These are phyloP conservation scores for Mylabris sibirica DNA, from an alignment of 2,888 invertebrate species.

Conservation along the genomic window DNA sequence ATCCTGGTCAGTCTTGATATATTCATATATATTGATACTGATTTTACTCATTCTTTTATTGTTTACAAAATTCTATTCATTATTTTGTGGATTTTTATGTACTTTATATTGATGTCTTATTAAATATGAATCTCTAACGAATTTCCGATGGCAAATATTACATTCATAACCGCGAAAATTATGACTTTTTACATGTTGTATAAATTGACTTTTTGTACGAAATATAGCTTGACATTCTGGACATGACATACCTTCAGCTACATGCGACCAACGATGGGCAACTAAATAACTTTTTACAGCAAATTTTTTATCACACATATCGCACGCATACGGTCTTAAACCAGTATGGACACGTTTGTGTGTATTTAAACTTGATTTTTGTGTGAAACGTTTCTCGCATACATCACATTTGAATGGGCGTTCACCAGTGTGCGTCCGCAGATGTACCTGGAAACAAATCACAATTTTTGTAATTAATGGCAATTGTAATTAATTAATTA, in stretches of 20 bases:
- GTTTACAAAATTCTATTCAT: background rate
- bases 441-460: slow-evolving; percentile 71
- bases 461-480: too few relatives aligned
- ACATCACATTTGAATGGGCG: slow-evolving; percentile 77
- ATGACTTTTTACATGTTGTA: slow-evolving; percentile 79
- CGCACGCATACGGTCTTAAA: slow-evolving; percentile 79
- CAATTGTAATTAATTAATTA: too few relatives aligned
- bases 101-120: slow-evolving; percentile 81
- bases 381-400: slow-evolving; percentile 80
- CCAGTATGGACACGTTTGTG: slow-evolving; percentile 84
- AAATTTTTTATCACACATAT: slow-evolving; percentile 81
- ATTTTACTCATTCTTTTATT: background rate
- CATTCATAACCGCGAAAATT: slow-evolving; percentile 76
- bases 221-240: slow-evolving; percentile 77
- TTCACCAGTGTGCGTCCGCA: slow-evolving; percentile 82
- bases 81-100: slow-evolving; percentile 62
- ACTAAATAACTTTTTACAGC: slow-evolving; percentile 83
- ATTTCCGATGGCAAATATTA: slow-evolving; percentile 76
- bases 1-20: slow-evolving; percentile 7
- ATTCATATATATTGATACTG: background rate
- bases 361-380: slow-evolving; percentile 82
- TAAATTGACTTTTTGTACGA: slow-evolving; percentile 78
- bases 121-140: slow-evolving; percentile 79
- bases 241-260: slow-evolving; percentile 74
- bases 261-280: slow-evolving; percentile 83